Percentiles rank a stretch among this genome's conserved stretches.
These are phyloP conservation scores for Tolypeutes matacus DNA, from an alignment of 2,797 vertebrate genomes.

Conservation along the genomic window DNA sequence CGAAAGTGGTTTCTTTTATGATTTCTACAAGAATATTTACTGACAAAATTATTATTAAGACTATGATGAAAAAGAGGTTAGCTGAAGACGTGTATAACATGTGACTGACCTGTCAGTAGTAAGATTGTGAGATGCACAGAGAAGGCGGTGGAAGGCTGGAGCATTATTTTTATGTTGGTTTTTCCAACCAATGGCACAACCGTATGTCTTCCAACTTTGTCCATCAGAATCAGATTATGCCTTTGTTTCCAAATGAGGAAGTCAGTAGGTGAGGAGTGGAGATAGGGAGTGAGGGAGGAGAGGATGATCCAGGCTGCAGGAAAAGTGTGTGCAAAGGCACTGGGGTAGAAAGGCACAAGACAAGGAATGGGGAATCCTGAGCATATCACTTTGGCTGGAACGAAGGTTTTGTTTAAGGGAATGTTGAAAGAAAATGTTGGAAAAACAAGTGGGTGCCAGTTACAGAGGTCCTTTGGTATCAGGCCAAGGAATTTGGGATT, in stretches of 20 bases:
- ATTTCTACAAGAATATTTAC: background rate
- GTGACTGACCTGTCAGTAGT: background rate
- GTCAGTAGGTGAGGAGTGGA: background rate
- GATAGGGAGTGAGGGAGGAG: background rate
- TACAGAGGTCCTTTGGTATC: background rate
- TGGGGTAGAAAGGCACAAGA: background rate
- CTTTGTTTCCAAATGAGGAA: background rate
- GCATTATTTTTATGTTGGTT: background rate
- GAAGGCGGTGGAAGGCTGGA: background rate
- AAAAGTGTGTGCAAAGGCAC: background rate
- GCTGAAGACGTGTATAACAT: background rate
- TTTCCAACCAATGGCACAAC: background rate
- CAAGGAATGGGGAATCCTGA: background rate
- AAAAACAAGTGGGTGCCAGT: background rate
- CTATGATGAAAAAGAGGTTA: background rate
- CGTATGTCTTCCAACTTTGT: rapidly evolving
- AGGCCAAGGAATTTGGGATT: background rate
- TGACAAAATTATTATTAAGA: background rate
- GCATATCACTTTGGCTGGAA: background rate
- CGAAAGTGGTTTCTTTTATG: background rate
- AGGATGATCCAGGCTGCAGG: background rate
- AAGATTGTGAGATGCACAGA: background rate
- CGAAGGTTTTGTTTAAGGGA: background rate
- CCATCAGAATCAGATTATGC: background rate
- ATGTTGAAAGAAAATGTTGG: background rate